These are phyloP conservation scores for Erynnis tages DNA, from an alignment of 2,888 invertebrate species.

Conservation along the genomic window DNA sequence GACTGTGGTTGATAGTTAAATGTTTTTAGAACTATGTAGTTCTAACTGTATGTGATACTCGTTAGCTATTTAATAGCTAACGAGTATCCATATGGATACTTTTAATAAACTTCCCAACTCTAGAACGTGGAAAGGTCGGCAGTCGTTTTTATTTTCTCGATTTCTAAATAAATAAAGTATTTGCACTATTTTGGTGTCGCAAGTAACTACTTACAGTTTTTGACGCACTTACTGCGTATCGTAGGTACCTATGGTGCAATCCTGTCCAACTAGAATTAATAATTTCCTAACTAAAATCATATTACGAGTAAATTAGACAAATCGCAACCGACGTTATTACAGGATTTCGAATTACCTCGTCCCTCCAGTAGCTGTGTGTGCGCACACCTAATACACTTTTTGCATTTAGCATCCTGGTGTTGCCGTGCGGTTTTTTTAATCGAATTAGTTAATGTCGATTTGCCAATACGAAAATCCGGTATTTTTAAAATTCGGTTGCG, in stretches of 20 bases:
- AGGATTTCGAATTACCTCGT: conserved; percentile 16
- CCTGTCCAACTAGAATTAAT: conserved; percentile 6
- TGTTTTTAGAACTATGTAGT: too few relatives aligned
- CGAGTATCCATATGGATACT: too few relatives aligned
- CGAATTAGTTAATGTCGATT: conserved; percentile 4
- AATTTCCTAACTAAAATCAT: conserved; percentile 5
- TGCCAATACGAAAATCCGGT: conserved; percentile 14
- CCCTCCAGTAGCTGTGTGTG: conserved; percentile 9
- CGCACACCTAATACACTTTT: neutral
- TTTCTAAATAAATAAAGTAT: too few relatives aligned
- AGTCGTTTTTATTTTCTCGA: neutral
- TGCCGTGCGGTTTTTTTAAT: neutral
- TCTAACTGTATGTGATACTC: too few relatives aligned
- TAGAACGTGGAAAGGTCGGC: too few relatives aligned
- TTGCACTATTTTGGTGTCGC: too few relatives aligned
- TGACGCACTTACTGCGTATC: neutral
- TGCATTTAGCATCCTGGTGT: conserved; percentile 10
- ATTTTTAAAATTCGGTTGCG: neutral
- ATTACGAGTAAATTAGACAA: conserved; percentile 9
- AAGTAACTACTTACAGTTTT: too few relatives aligned
- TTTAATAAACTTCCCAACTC: too few relatives aligned
- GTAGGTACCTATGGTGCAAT: neutral
- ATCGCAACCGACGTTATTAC: conserved; percentile 14
- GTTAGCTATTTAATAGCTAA: too few relatives aligned
- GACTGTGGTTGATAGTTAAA: too few relatives aligned